phyloP scores from a whole-genome alignment of 1,140 invertebrate genomes.

The Lordiphosa stackelbergi region DNA sequence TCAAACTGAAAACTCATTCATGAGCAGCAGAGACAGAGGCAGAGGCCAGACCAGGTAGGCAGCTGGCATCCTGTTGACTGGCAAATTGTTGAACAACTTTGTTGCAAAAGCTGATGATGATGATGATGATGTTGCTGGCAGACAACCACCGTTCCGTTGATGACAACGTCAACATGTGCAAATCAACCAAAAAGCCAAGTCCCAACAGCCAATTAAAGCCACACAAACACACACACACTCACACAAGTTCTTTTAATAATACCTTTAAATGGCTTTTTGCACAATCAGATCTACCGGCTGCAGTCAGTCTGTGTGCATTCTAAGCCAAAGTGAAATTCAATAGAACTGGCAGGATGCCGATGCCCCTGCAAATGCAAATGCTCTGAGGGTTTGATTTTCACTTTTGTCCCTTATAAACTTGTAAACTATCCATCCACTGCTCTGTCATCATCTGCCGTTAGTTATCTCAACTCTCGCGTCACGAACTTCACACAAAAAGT shows the following conservation, averaged over 20 bases:
- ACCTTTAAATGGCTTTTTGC: constrained; percentile 45
- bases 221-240: constrained; percentile 12
- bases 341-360: no score
- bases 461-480: constrained; percentile 40
- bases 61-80: constrained; percentile 45
- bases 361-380: no score
- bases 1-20: constrained; percentile 28
- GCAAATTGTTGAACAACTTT: constrained; percentile 46
- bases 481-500: constrained; percentile 45
- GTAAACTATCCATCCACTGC: constrained; percentile 14
- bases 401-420: no score
- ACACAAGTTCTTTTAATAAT: constrained; percentile 56
- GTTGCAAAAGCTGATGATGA: constrained; percentile 41
- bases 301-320: constrained; percentile 25
- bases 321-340: constrained; percentile 51
- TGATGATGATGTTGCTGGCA: no score
- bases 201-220: constrained; percentile 61
- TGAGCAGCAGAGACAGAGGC: constrained; percentile 4
- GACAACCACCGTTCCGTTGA: constrained; percentile 39
- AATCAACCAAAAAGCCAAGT: constrained; percentile 24
- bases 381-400: no score
- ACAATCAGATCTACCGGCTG: constrained; percentile 38
- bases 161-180: constrained; percentile 23
- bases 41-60: constrained; percentile 2
- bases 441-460: constrained; percentile 49